Evolutionary conservation across 1,140 invertebrate genomes (phyloP).

Genomic region (Hycleus phaleratus): DNA sequence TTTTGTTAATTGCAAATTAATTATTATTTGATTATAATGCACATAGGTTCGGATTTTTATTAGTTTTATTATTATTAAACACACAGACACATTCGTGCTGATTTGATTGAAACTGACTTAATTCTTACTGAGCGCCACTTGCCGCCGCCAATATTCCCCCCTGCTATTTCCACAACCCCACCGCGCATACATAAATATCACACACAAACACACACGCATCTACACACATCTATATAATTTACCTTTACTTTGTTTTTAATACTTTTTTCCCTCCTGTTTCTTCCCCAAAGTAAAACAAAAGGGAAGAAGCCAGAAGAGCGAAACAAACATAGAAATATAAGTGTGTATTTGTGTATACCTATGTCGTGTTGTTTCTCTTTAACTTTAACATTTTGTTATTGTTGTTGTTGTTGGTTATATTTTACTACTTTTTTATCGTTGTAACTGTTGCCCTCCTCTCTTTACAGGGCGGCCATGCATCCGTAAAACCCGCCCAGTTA

Average conservation of each 20-base stretch:
- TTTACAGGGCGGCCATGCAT: constrained; percentile 42
- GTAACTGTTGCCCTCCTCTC: constrained; percentile 34
- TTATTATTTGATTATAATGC: too few relatives aligned
- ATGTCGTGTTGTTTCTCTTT: too few relatives aligned
- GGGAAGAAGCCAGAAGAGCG: too few relatives aligned
- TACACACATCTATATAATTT: constrained; percentile 32
- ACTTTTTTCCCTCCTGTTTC: too few relatives aligned
- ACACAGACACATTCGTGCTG: constrained; percentile 37
- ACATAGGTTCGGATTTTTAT: too few relatives aligned
- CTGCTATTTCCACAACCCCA: constrained; percentile 34
- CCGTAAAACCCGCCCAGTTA: constrained; percentile 43
- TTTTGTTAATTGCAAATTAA: background rate
- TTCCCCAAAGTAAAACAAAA: too few relatives aligned
- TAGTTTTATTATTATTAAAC: background rate
- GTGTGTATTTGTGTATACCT: too few relatives aligned
- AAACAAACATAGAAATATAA: too few relatives aligned
- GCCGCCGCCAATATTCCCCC: constrained; percentile 30
- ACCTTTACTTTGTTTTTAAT: constrained; percentile 9
- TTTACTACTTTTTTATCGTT: constrained; percentile 24
- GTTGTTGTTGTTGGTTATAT: constrained; percentile 1
- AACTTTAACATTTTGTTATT: constrained; percentile 34
- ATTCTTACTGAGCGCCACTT: constrained; percentile 36
- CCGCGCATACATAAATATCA: constrained; percentile 41
- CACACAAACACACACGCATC: constrained; percentile 10
- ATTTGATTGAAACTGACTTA: constrained; percentile 44